A percentile compares a stretch with the other conserved stretches of the same genome.
Conservation (phyloP, 2,113 vertebrate species). For the Gadus chalcogrammus region DNA sequence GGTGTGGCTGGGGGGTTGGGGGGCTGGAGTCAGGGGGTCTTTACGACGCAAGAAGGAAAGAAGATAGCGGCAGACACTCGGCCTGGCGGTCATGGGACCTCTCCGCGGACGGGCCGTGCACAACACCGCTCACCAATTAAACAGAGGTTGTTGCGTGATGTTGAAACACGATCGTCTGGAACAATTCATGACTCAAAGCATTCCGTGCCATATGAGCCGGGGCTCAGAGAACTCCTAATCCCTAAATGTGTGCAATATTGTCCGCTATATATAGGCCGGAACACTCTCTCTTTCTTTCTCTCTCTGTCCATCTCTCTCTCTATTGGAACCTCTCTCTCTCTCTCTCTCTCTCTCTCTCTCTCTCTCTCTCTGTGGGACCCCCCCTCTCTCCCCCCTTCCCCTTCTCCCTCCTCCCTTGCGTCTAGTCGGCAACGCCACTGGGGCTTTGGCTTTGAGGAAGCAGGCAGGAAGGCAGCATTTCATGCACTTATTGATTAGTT, state of each 20-base stretch:
- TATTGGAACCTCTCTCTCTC: not conserved
- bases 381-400: slow-evolving; percentile 34
- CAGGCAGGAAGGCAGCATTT: slow-evolving; percentile 63
- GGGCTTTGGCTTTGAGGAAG: slow-evolving; percentile 57
- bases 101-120: slow-evolving; percentile 72
- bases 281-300: slow-evolving; percentile 38
- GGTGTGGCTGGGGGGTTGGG: slow-evolving; percentile 23
- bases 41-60: slow-evolving; percentile 79
- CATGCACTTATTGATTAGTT: slow-evolving; percentile 60
- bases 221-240: slow-evolving; percentile 82
- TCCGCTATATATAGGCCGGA: slow-evolving; percentile 89
- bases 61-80: slow-evolving; percentile 84
- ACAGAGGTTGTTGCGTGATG: slow-evolving; percentile 89
- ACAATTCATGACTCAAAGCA: slow-evolving; percentile 99
- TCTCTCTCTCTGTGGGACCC: slow-evolving; percentile 21
- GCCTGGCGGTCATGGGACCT: slow-evolving; percentile 78
- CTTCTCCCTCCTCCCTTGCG: slow-evolving; percentile 13
- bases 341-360: not conserved
- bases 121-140: slow-evolving; percentile 77
- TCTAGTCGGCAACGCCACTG: slow-evolving; percentile 70
- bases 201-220: slow-evolving; percentile 89
- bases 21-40: slow-evolving; percentile 69
- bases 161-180: slow-evolving; percentile 97
- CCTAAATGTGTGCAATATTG: slow-evolving; percentile 93
- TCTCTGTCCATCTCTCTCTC: no score